Evolutionary conservation across 2,888 invertebrate species (phyloP).

Genomic region (Altica lythri): DNA sequence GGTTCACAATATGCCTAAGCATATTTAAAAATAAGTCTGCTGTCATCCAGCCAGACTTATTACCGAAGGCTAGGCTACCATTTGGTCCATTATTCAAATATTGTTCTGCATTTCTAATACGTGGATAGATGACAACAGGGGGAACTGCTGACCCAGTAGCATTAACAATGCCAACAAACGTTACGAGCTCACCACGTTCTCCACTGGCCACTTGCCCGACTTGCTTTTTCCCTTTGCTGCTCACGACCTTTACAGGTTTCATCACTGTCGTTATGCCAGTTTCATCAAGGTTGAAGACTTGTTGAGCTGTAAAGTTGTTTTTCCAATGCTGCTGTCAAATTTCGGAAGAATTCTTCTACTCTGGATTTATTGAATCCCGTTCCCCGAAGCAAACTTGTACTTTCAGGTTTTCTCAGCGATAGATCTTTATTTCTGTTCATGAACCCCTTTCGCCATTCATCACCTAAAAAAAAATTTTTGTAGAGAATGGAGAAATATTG

Average conservation of each 20-base stretch:
- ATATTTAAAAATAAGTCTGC: too few species aligned
- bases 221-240: slow-evolving; percentile 4
- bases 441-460: too few species aligned
- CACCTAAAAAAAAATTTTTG: too few species aligned
- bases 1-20: too few species aligned
- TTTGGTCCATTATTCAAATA: not conserved
- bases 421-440: too few species aligned
- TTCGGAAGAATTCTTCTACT: too few species aligned
- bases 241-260: not conserved
- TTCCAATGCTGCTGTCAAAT: too few species aligned
- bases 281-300: slow-evolving; percentile 2
- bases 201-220: slow-evolving; percentile 13
- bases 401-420: too few species aligned
- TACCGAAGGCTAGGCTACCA: not conserved
- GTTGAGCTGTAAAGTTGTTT: too few species aligned
- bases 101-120: not conserved
- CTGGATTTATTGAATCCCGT: too few species aligned
- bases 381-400: too few species aligned
- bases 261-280: slow-evolving; percentile 6
- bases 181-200: slow-evolving; percentile 22
- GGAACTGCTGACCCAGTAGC: slow-evolving; percentile 2
- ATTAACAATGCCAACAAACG: slow-evolving; percentile 6
- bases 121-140: slow-evolving; percentile 1
- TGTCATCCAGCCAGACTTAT: not conserved
- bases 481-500: too few species aligned